Evolutionary conservation across 2,113 vertebrate species (phyloP), one percentile per base, ranked within the genome.

Genomic region (Aldabrachelys gigantea): DNA sequence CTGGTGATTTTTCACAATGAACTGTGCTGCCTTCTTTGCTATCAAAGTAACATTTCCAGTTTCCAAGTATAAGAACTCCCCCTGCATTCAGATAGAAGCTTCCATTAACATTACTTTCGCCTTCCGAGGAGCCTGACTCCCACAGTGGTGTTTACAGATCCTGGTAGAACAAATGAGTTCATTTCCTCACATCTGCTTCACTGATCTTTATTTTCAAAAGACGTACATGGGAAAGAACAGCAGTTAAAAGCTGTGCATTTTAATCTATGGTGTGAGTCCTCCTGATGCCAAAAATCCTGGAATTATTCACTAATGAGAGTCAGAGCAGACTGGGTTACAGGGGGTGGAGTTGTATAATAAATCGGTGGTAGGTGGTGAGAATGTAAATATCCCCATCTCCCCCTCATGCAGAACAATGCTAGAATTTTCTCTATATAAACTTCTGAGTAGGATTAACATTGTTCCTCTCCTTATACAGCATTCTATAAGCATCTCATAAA

Each of bases 41-140:
- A 21, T 79, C 89, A 79, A 80, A 92, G 90, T 79, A 91, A 49
- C 76, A 49, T 31, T 94, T 85, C 38, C 80, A 88, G 14, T 82
- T 91, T 85, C 47, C 35, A 65, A 3, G 19, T 90, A 49, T 47
- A 80, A 85, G 78, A 76, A 76, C 22, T 84, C 21, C 80, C 35
- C 88, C 52, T 88, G 84, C 44, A 84, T 97, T 96, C 95, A 91
- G 94, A 87, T 54, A 90, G 35, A 31, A 65, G 92, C 90, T 93
- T 75, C 90, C 25, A 89, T 88, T 29, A 81, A 5, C 21, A 13
- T 31, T 81, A 91, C 65, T 95, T 96, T 91, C 94, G 54, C 19
- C 6, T 95, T 91, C 31, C 41, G 47, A 94, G 31, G 81, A 90
- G 8, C 47, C n/a, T 83, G 27, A 72, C 41, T 85, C 41, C 69